phyloP scores from a whole-genome alignment of 1,140 invertebrate genomes.

The Cydia amplana region DNA sequence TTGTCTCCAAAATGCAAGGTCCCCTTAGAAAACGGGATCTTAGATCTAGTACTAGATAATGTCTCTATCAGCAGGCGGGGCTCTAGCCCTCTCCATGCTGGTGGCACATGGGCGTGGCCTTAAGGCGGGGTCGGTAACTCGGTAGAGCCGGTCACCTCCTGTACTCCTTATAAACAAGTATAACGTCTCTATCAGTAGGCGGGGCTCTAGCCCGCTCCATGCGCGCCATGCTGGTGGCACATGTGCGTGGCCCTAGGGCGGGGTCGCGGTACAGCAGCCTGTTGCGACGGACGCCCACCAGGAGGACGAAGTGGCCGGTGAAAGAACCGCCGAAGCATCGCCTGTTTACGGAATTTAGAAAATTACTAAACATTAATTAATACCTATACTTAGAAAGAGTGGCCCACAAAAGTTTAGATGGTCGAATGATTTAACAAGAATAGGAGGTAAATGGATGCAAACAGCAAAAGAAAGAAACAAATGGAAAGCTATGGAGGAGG shows the following conservation, averaged over 20 bases:
- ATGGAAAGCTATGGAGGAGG: too few species aligned
- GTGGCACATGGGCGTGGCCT: constrained; percentile 44
- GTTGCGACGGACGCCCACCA: constrained; percentile 41
- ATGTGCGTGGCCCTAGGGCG: constrained; percentile 42
- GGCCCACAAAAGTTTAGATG: too few species aligned
- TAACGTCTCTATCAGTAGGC: constrained; percentile 53
- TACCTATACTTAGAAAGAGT: too few species aligned
- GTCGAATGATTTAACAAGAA: too few species aligned
- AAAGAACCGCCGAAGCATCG: constrained; percentile 55
- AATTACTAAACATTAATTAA: background rate
- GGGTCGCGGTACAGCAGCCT: constrained; percentile 57
- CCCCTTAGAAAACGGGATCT: too few species aligned
- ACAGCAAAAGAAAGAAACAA: too few species aligned
- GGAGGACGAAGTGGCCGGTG: constrained; percentile 56
- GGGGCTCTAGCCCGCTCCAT: constrained; percentile 41
- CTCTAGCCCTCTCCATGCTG: constrained; percentile 40
- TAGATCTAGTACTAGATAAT: too few species aligned
- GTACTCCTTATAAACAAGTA: constrained; percentile 48
- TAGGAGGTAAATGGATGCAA: too few species aligned
- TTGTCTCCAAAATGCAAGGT: too few species aligned
- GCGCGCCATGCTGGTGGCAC: constrained; percentile 37
- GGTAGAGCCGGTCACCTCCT: constrained; percentile 44
- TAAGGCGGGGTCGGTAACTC: constrained; percentile 50
- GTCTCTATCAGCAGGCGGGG: constrained; percentile 52
- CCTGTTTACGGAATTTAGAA: constrained; percentile 43